phyloP scores from a whole-genome alignment of 2,888 invertebrate species.

The Dryobota labecula region DNA sequence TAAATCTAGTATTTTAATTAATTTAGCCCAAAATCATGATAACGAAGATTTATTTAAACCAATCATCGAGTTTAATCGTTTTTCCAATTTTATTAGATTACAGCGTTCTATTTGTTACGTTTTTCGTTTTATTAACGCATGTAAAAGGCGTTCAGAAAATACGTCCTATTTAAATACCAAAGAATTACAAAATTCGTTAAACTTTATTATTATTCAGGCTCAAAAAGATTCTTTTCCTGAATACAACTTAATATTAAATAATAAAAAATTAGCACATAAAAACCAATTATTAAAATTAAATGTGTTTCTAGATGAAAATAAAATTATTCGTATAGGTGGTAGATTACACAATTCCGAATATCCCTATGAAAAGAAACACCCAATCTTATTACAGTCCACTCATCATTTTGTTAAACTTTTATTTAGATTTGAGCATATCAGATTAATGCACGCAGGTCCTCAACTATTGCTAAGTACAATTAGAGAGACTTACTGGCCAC shows the following conservation, averaged over 20 bases:
- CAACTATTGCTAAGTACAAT: conserved; percentile 1
- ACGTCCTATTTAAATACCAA: neutral
- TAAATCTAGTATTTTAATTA: neutral
- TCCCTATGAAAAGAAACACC: neutral
- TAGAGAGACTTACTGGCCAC: conserved; percentile 2
- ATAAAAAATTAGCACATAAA: neutral
- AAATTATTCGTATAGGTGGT: conserved; percentile 6
- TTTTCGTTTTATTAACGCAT: neutral
- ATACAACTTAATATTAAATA: neutral
- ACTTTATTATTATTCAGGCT: neutral
- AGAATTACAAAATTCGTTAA: neutral
- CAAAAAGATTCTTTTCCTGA: neutral
- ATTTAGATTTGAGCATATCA: neutral
- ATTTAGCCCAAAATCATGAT: neutral
- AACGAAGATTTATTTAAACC: neutral
- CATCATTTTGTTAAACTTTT: conserved; percentile 7
- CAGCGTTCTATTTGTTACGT: neutral
- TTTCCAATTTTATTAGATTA: neutral
- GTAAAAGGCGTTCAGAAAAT: neutral
- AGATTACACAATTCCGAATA: conserved; percentile 8
- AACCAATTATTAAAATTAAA: neutral
- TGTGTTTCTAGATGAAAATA: conserved; percentile 2
- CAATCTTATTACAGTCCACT: conserved; percentile 6
- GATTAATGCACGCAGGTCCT: conserved; percentile 1
- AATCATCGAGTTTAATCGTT: neutral